Conservation (phyloP, 2,797 vertebrate genomes). For the Enteromius treurensis region DNA sequence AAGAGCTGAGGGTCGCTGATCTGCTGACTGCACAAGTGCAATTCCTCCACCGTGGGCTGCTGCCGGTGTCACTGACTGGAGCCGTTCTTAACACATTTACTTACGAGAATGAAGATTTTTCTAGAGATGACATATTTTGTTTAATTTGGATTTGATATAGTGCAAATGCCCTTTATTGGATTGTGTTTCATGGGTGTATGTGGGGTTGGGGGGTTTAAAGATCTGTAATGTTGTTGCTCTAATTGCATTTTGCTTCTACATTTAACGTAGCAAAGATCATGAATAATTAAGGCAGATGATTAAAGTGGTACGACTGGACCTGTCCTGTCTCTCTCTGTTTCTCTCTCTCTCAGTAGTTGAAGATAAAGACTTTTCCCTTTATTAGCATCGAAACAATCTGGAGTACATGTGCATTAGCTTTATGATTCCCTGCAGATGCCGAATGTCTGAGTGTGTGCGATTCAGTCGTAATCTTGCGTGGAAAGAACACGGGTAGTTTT, state of each 20-base stretch:
- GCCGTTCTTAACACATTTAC: slow-evolving; percentile 89
- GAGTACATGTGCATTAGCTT: slow-evolving; percentile 79
- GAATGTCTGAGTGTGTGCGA: slow-evolving; percentile 57
- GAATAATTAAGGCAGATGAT: slow-evolving; percentile 37
- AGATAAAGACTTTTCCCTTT: slow-evolving; percentile 72
- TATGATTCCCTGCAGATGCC: slow-evolving; percentile 72
- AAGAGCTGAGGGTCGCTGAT: slow-evolving; percentile 64
- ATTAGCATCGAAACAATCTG: slow-evolving; percentile 67
- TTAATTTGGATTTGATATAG: slow-evolving; percentile 88
- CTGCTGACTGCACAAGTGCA: slow-evolving; percentile 85
- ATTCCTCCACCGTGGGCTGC: slow-evolving; percentile 77
- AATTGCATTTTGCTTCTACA: slow-evolving; percentile 62
- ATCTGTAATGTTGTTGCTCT: slow-evolving; percentile 72
- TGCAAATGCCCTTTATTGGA: slow-evolving; percentile 87
- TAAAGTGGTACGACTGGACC: slow-evolving; percentile 56
- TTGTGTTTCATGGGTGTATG: slow-evolving; percentile 63
- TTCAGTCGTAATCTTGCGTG: slow-evolving; percentile 69
- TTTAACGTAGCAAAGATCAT: slow-evolving; percentile 14
- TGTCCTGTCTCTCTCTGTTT: neutral
- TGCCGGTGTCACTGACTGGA: slow-evolving; percentile 69
- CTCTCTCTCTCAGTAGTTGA: slow-evolving; percentile 41
- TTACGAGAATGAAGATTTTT: slow-evolving; percentile 82
- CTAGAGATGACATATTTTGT: slow-evolving; percentile 97
- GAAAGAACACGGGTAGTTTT: slow-evolving; percentile 51
- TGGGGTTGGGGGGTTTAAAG: slow-evolving; percentile 71